Percentiles rank a stretch among this genome's conserved stretches.
These are phyloP conservation scores for Dunckerocampus dactyliophorus DNA, from an alignment of 2,113 vertebrate species.

Conservation along the genomic window DNA sequence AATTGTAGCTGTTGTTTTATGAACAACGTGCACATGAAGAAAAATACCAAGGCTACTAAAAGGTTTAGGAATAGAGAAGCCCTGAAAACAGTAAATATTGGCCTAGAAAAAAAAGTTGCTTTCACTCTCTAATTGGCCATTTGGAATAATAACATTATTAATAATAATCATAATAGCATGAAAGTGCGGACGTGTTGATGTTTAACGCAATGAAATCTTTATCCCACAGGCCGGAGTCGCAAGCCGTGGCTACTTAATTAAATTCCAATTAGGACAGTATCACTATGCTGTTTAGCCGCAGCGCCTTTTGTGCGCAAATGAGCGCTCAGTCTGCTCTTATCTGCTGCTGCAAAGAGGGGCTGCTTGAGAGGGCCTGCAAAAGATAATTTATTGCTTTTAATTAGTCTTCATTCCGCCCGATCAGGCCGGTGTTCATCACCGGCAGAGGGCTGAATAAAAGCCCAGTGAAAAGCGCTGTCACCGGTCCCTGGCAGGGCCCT, in stretches of 20 bases:
- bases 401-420: conserved; percentile 98
- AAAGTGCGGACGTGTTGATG: conserved; percentile 79
- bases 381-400: conserved; percentile 99
- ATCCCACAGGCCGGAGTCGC: conserved; percentile 81
- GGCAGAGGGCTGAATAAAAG: conserved; percentile 84
- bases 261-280: conserved; percentile 99
- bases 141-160: conserved; percentile 51
- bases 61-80: no score
- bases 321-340: conserved; percentile 89
- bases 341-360: conserved; percentile 86
- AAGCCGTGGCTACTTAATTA: conserved; percentile 93
- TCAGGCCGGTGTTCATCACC: conserved; percentile 93
- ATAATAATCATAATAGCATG: conserved; percentile 41
- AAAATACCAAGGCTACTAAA: no score
- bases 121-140: conserved; percentile 47
- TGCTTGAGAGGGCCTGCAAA: conserved; percentile 81
- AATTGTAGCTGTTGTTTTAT: no score
- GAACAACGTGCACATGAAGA: no score
- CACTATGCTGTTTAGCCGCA: conserved; percentile 94
- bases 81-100: no score
- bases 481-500: conserved; percentile 93
- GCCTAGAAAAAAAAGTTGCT: conserved; percentile 15
- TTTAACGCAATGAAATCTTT: conserved; percentile 97
- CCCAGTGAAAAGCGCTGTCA: conserved; percentile 91
- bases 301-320: conserved; percentile 91